These are phyloP conservation scores for Phylloscopus whistleri DNA, from an alignment of 2,113 vertebrate species.

Conservation along the genomic window DNA sequence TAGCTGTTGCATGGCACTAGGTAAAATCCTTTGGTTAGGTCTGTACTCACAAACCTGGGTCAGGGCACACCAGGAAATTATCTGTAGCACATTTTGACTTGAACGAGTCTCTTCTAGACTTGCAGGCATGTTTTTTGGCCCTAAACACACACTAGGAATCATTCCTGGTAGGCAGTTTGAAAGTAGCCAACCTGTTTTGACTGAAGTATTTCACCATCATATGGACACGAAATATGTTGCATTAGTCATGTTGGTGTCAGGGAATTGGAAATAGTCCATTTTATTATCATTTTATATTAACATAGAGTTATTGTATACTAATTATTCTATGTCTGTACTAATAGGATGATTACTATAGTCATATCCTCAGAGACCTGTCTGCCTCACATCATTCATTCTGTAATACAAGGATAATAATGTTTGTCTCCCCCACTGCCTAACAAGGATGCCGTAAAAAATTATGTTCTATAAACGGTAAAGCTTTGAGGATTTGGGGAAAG, in stretches of 20 bases:
- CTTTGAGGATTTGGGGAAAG: not conserved
- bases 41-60: not conserved
- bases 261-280: not conserved
- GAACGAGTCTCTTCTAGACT: not conserved
- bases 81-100: not conserved
- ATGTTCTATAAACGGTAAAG: not conserved
- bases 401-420: not conserved
- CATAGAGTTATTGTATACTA: not conserved
- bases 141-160: not conserved
- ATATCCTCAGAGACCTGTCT: not conserved
- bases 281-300: not conserved
- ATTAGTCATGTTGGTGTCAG: not conserved
- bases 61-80: rapidly evolving
- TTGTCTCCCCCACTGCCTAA: not conserved
- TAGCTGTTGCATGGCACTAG: not conserved
- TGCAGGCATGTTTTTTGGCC: rapidly evolving
- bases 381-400: not conserved
- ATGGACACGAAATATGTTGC: not conserved
- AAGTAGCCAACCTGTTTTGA: not conserved
- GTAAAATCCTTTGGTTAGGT: not conserved
- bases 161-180: not conserved
- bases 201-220: not conserved
- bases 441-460: not conserved
- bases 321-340: not conserved
- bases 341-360: not conserved